phyloP scores from a whole-genome alignment of 2,113 vertebrate species.

The Oxyura jamaicensis region DNA sequence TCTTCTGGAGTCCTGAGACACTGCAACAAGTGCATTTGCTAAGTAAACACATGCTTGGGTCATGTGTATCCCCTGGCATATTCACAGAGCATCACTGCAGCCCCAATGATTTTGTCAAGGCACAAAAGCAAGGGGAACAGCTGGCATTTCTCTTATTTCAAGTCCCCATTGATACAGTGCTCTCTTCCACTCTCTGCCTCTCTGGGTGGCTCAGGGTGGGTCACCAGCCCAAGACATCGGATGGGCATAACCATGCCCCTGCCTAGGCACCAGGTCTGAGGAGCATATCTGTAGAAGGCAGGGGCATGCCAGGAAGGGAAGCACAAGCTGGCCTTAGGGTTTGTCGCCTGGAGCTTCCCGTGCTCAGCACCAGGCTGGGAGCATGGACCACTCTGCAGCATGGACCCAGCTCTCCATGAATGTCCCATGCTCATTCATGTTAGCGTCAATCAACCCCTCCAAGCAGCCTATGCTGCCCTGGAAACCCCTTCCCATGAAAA shows the following conservation, averaged over 20 bases:
- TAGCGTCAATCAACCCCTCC: background rate
- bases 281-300: background rate
- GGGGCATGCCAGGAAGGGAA: background rate
- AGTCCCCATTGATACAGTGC: background rate
- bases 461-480: background rate
- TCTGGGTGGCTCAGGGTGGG: background rate
- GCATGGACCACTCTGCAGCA: background rate
- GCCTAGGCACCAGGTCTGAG: background rate
- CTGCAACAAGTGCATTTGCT: background rate
- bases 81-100: background rate
- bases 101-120: rapidly evolving
- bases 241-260: background rate
- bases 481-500: rapidly evolving
- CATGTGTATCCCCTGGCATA: background rate
- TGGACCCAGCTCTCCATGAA: background rate
- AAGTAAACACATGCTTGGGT: background rate
- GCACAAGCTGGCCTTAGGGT: background rate
- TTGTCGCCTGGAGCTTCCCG: background rate
- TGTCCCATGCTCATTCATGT: background rate
- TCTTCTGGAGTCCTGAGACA: background rate
- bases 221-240: background rate
- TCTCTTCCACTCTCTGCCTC: background rate
- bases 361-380: background rate
- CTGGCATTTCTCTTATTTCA: background rate
- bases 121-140: background rate